Evolutionary conservation across 1,140 invertebrate genomes (phyloP).

Genomic region (Drosophila baimaii): DNA sequence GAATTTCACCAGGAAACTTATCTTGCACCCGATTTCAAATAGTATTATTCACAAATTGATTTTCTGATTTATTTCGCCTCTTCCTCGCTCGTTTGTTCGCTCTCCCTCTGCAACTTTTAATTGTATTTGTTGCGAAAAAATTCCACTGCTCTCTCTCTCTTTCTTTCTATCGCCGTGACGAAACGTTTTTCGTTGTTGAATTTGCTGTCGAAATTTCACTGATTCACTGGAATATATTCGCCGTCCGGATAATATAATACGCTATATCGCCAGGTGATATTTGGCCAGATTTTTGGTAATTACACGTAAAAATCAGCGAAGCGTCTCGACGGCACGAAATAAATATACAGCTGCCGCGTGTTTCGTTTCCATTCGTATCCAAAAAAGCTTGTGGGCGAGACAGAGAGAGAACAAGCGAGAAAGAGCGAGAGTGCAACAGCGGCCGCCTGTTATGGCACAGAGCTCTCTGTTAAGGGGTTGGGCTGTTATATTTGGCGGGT

Average conservation of each 20-base stretch:
- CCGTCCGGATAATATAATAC: constrained; percentile 5
- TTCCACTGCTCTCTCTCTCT: constrained; percentile 55
- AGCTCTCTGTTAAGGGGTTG: constrained; percentile 6
- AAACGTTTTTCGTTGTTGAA: constrained; percentile 57
- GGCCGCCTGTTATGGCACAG: not conserved
- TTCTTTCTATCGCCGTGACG: constrained; percentile 55
- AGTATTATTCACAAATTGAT: constrained; percentile 50
- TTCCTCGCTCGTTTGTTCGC: constrained; percentile 9
- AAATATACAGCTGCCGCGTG: constrained; percentile 53
- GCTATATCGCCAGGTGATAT: constrained; percentile 6
- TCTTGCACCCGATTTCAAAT: constrained; percentile 33
- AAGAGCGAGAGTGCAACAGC: not conserved
- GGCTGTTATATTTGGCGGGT: constrained; percentile 19
- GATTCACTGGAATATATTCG: constrained; percentile 46
- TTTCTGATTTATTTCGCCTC: constrained; percentile 28
- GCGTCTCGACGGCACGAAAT: constrained; percentile 66
- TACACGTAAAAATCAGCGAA: constrained; percentile 50
- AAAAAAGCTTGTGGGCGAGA: constrained; percentile 17
- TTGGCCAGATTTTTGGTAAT: constrained; percentile 19
- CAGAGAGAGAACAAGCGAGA: constrained; percentile 3
- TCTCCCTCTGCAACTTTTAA: constrained; percentile 18
- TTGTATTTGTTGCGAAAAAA: constrained; percentile 50
- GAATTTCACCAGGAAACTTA: constrained; percentile 19
- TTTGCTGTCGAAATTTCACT: constrained; percentile 20
- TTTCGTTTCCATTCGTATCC: constrained; percentile 54